Conservation (phyloP, 2,888 invertebrate genomes). For the Drosophila differens region DNA sequence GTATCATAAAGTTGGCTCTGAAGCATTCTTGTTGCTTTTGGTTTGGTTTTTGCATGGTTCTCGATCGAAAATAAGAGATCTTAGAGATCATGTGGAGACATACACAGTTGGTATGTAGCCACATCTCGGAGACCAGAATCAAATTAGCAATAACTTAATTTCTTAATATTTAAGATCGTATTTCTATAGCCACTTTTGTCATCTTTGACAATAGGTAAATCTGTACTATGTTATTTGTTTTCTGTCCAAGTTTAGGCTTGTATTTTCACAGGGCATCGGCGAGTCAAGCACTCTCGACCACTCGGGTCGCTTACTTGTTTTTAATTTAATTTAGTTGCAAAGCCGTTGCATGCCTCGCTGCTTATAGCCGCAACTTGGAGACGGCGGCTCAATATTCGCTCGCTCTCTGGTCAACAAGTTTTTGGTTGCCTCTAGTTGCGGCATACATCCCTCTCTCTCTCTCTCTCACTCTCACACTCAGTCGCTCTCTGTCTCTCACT, state of each 20-base stretch:
- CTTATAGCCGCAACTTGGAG: constrained; percentile 22
- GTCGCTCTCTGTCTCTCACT: not conserved
- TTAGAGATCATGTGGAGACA: not conserved
- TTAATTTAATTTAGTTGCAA: constrained; percentile 75
- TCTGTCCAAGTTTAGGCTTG: not conserved
- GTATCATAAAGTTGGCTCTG: not conserved
- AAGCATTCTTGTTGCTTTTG: not conserved
- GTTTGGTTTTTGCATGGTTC: not conserved
- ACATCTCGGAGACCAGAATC: too few species aligned
- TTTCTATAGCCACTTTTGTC: not conserved
- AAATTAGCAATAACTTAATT: not conserved
- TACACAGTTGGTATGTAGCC: not conserved
- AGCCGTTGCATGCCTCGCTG: constrained; percentile 64
- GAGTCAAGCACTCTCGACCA: not conserved
- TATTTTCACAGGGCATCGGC: constrained; percentile 7
- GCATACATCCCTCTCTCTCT: not conserved
- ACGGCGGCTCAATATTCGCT: constrained; percentile 9
- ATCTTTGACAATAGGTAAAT: too few species aligned
- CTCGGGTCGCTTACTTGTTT: constrained; percentile 17
- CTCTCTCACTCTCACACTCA: not conserved
- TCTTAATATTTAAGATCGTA: not conserved
- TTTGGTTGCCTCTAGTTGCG: constrained; percentile 22
- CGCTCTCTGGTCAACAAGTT: constrained; percentile 36
- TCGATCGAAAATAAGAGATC: not conserved
- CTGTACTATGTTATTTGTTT: not conserved